Percentiles rank a stretch among this genome's conserved stretches.
These are phyloP conservation scores for Dolichoris vasculosae DNA, from an alignment of 1,140 invertebrate genomes.

Conservation along the genomic window DNA sequence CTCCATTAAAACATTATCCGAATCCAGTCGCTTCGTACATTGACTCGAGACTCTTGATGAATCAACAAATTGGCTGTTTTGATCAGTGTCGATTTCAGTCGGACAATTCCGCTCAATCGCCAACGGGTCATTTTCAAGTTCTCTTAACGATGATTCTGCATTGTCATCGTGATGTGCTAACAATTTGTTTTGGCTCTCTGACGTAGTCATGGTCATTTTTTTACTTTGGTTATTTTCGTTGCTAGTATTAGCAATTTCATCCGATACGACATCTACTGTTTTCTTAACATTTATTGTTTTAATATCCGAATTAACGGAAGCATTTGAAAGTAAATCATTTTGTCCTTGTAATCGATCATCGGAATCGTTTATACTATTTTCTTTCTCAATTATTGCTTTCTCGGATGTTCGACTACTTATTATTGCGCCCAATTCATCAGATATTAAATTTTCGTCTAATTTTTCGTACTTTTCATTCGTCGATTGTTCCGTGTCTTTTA, in stretches of 20 bases:
- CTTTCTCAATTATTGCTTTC: background rate
- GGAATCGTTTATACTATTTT: background rate
- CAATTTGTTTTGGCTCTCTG: background rate
- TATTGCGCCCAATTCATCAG: background rate
- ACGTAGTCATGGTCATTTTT: background rate
- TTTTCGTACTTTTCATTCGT: slow-evolving; percentile 38
- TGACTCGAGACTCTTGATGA: slow-evolving; percentile 12
- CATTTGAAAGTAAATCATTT: no score
- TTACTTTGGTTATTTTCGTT: background rate
- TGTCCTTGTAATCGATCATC: background rate
- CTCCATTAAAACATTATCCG: slow-evolving; percentile 4
- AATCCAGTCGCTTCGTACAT: background rate
- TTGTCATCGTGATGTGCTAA: background rate
- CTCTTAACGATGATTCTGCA: background rate
- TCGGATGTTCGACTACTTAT: background rate
- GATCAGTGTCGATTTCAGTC: slow-evolving; percentile 5
- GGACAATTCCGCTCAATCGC: background rate
- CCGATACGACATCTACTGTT: background rate
- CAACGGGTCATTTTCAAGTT: background rate
- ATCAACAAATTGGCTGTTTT: slow-evolving; percentile 12
- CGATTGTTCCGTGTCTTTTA: no score
- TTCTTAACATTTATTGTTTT: background rate
- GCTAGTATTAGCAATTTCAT: background rate
- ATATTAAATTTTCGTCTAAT: background rate
- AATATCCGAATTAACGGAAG: background rate